Base-by-base conservation (phyloP, 2,797 vertebrate species). In the Atherinosoma microstoma region DNA sequence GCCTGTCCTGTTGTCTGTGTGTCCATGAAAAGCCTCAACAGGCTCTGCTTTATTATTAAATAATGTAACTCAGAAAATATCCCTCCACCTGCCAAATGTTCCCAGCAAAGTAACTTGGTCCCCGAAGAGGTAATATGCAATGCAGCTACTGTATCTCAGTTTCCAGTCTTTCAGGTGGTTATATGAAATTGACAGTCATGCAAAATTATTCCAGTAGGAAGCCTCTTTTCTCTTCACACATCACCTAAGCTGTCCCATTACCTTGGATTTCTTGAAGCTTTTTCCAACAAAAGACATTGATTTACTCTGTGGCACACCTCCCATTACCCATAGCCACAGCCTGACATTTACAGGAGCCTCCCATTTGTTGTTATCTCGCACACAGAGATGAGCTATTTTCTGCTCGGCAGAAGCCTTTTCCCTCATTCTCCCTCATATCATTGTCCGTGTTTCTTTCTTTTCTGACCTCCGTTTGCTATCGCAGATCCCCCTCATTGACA, bases 291-390 rank as follows among this genome's bases (percentile, higher is more conserved):
- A 84, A 78, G 69, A 64, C 78, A 61, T 68, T 76, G 64, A 71
- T 87, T 89, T 76, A 70, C 75, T 73, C 76, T 0, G 45, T 59
- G 58, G 74, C 85, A 76, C 80, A 60, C 67, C 83, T 84, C 73
- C 73, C 67, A 67, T 84, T 70, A 76, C 70, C 49, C 30, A 64
- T 75, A 24, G 73, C 83, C 54, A 30, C 82, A 64, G 73, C 22
- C 76, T 90, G 87, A 83, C 84, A 87, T 86, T 88, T 85, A 84
- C 75, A 73, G 70, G 74, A 70, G 77, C 80, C 77, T 79, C 67
- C 64, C 68, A 45, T 79, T 82, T 65, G 66, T 76, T 78, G 75
- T 80, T 72, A 80, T 85, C 81, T 76, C 79, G 7, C 70, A 66
- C 76, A 35, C 45, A 4, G 61, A 85, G 76, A 74, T 42, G 22